These are phyloP conservation scores for Macroglossus sobrinus DNA, from an alignment of 2,113 vertebrate species.

Conservation along the genomic window DNA sequence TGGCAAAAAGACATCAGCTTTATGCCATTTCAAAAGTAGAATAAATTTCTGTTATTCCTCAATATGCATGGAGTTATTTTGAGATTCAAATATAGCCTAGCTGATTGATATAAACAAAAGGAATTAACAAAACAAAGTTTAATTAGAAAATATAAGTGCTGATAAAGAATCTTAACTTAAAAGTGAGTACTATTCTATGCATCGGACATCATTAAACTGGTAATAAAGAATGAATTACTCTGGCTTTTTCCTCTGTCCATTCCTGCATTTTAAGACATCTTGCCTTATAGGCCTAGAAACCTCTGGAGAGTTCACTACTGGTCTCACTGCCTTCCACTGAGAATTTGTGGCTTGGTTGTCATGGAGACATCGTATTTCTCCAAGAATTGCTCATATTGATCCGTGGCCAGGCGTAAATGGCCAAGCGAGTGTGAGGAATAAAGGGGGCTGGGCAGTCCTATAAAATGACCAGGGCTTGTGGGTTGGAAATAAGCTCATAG, in stretches of 20 bases:
- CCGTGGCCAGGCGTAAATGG: conserved; percentile 95
- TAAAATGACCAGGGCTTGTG: conserved; percentile 87
- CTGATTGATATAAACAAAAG: conserved; percentile 38
- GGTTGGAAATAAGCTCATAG: conserved; percentile 85
- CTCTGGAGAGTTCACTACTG: conserved; percentile 88
- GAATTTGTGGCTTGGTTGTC: conserved; percentile 97
- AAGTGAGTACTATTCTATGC: conserved; percentile 74
- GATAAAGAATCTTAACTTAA: conserved; percentile 77
- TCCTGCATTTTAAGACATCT: conserved; percentile 88
- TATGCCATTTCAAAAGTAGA: neutral
- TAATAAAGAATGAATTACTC: conserved; percentile 86
- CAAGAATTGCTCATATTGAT: conserved; percentile 99
- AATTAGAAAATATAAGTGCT: conserved; percentile 72
- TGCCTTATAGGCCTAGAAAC: conserved; percentile 85
- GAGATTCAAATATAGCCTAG: conserved; percentile 38
- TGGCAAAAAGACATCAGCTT: neutral
- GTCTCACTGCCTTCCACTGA: conserved; percentile 89
- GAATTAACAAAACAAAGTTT: conserved; percentile 53
- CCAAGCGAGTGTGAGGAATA: conserved; percentile 91
- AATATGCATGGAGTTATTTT: neutral
- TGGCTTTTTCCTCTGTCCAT: conserved; percentile 83
- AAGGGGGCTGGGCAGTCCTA: conserved; percentile 85
- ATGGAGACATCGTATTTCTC: conserved; percentile 98
- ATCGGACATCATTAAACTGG: conserved; percentile 82
- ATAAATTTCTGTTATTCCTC: neutral